phyloP scores from a whole-genome alignment of 2,113 vertebrate species.

The Columba janthina region DNA sequence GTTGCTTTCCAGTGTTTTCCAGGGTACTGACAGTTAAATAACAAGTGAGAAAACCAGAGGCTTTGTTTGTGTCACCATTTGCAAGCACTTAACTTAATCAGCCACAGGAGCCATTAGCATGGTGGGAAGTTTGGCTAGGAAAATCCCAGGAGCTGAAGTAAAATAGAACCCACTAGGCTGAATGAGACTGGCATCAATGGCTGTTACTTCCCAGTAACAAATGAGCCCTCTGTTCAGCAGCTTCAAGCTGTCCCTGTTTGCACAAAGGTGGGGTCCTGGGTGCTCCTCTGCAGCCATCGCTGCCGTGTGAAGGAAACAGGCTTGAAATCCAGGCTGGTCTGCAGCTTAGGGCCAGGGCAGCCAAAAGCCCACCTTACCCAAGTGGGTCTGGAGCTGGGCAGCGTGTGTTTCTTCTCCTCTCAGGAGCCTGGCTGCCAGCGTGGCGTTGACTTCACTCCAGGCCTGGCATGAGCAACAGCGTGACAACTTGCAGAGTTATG shows the following conservation, averaged over 20 bases:
- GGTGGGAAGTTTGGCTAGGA: background rate
- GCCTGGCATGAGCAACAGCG: background rate
- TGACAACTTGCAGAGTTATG: background rate
- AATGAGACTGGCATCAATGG: background rate
- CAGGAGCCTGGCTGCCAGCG: accelerated
- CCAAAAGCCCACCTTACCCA: accelerated
- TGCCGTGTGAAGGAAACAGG: accelerated
- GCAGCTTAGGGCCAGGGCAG: too few species aligned
- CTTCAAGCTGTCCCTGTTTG: background rate
- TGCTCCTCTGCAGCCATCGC: background rate
- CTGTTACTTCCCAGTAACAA: background rate
- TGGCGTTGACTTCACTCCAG: background rate
- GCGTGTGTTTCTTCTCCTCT: background rate
- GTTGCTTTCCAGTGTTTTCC: background rate
- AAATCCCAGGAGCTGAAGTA: background rate
- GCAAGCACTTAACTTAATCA: background rate
- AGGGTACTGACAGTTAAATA: background rate
- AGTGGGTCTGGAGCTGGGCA: background rate
- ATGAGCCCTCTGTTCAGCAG: background rate
- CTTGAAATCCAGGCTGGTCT: background rate
- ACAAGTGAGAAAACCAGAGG: background rate
- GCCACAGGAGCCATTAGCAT: background rate
- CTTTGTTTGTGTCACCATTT: conserved; percentile 4
- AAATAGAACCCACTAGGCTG: background rate
- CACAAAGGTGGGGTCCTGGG: background rate